Conservation (phyloP, 2,113 vertebrate genomes). For the Cyprinus carpio region DNA sequence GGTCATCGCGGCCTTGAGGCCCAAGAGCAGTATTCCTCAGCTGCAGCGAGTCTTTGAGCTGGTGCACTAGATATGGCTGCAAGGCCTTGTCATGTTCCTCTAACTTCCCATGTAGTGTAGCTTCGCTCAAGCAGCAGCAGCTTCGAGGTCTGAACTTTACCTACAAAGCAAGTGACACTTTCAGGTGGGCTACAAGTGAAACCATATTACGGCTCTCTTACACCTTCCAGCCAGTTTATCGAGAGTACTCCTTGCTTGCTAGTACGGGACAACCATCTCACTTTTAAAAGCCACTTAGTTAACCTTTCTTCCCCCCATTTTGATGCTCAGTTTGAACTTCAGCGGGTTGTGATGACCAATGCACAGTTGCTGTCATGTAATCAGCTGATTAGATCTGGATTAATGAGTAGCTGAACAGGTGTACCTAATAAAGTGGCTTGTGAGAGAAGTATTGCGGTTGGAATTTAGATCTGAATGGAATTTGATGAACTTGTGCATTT, state of each 20-base stretch:
- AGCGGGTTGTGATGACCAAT: no score
- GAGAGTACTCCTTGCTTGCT: neutral
- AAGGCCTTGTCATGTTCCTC: slow-evolving; percentile 90
- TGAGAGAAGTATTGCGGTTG: no score
- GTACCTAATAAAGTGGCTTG: no score
- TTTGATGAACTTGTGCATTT: no score
- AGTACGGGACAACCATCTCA: neutral
- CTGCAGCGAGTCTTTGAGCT: slow-evolving; percentile 84
- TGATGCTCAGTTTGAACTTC: no score
- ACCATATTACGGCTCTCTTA: neutral
- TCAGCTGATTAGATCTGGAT: no score
- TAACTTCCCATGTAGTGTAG: slow-evolving; percentile 91
- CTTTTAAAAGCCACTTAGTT: no score
- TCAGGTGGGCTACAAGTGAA: no score
- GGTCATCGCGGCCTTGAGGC: slow-evolving; percentile 78
- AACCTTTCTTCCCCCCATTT: no score
- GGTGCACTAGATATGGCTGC: slow-evolving; percentile 86
- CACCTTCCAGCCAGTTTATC: neutral
- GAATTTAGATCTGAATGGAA: no score
- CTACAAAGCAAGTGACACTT: slow-evolving; percentile 66
- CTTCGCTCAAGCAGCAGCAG: slow-evolving; percentile 87
- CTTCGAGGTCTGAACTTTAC: slow-evolving; percentile 81
- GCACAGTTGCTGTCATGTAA: no score
- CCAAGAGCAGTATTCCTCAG: slow-evolving; percentile 90
- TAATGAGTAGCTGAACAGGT: no score